Evolutionary conservation across 1,140 invertebrate genomes (phyloP).

Genomic region (Magallana ariakensis): DNA sequence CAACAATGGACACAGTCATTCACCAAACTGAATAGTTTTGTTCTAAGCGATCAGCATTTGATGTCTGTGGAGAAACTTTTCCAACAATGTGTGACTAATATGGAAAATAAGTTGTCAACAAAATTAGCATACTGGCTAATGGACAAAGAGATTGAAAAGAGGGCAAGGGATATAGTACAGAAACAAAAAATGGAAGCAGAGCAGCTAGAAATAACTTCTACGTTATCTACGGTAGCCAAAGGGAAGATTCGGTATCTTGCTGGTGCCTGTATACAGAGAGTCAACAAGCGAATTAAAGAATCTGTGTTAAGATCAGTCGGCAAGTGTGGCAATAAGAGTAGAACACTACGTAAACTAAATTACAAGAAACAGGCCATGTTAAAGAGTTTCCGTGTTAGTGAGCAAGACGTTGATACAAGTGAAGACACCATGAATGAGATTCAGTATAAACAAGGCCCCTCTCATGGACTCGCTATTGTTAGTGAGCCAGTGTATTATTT

Average conservation of each 20-base stretch:
- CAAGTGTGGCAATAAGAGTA: constrained; percentile 47
- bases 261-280: constrained; percentile 47
- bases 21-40: constrained; percentile 38
- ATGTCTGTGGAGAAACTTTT: constrained; percentile 38
- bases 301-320: constrained; percentile 44
- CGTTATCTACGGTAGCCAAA: constrained; percentile 30
- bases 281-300: constrained; percentile 35
- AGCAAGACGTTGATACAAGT: constrained; percentile 13
- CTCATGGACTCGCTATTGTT: constrained; percentile 34
- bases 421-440: constrained; percentile 48
- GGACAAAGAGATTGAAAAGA: constrained; percentile 44
- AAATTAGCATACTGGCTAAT: constrained; percentile 50
- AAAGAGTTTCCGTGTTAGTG: constrained; percentile 41
- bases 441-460: constrained; percentile 41
- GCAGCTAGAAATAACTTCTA: background rate
- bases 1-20: constrained; percentile 41
- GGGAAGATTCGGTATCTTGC: constrained; percentile 47
- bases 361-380: constrained; percentile 51
- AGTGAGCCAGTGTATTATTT: constrained; percentile 38
- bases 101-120: constrained; percentile 46
- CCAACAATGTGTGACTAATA: background rate
- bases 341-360: constrained; percentile 4
- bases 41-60: constrained; percentile 33
- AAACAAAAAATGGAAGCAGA: constrained; percentile 22
- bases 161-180: background rate